Percentiles rank a stretch among this genome's conserved stretches.
phyloP scores from a whole-genome alignment of 2,888 invertebrate genomes.

The Halictus ligatus region DNA sequence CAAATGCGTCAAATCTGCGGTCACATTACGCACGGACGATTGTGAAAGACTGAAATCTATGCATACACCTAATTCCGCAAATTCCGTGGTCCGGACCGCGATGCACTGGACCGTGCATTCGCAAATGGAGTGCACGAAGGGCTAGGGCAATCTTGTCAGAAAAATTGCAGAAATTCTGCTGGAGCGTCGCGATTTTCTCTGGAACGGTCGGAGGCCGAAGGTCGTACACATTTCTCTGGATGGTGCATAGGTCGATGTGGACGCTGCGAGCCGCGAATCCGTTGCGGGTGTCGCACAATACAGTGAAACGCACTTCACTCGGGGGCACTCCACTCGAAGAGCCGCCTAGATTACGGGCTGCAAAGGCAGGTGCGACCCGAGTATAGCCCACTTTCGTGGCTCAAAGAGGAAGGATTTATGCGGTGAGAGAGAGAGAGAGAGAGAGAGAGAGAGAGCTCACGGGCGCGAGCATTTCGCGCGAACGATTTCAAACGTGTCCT shows the following conservation, averaged over 20 bases:
- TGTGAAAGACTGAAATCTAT: not conserved
- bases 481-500: conserved; percentile 67
- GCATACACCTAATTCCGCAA: not conserved
- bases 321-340: conserved; percentile 60
- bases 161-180: not conserved
- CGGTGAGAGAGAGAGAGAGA: not conserved
- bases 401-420: conserved; percentile 57
- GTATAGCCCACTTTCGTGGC: conserved; percentile 58
- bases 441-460: conserved; percentile 42
- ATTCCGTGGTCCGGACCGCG: not conserved
- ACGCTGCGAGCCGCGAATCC: conserved; percentile 47
- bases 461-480: conserved; percentile 63
- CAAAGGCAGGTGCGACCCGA: conserved; percentile 61
- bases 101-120: not conserved
- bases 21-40: not conserved
- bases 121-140: not conserved
- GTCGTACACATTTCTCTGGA: conserved; percentile 12
- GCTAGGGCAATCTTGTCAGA: not conserved
- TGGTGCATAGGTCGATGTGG: conserved; percentile 26
- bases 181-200: not conserved
- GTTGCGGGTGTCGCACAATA: conserved; percentile 55
- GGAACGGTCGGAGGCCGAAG: conserved; percentile 7
- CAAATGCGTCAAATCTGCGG: too few species aligned
- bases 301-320: conserved; percentile 65
- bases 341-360: conserved; percentile 62